These are phyloP conservation scores for Falcunculus frontatus DNA, from an alignment of 2,113 vertebrate genomes.

Conservation along the genomic window DNA sequence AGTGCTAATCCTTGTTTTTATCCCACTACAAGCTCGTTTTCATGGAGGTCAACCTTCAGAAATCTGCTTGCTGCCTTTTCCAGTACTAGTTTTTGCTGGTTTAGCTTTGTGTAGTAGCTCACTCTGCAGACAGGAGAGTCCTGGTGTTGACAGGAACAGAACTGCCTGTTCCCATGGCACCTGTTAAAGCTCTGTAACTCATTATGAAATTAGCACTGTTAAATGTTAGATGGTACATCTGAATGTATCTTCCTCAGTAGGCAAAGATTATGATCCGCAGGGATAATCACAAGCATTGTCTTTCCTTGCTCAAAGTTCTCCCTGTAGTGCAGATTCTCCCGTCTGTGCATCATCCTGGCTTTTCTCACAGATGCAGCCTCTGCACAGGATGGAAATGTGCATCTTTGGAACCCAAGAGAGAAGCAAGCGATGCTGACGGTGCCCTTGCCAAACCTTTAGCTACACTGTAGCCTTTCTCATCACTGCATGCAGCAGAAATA, in stretches of 20 bases:
- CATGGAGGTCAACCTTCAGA: neutral
- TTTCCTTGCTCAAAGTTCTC: neutral
- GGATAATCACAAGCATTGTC: neutral
- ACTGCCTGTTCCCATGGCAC: neutral
- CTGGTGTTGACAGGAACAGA: neutral
- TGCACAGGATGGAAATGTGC: accelerated
- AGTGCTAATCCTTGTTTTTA: neutral
- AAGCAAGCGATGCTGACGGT: accelerated
- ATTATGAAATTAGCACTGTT: neutral
- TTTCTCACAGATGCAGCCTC: accelerated
- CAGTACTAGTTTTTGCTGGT: neutral
- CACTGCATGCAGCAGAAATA: neutral
- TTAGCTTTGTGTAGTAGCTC: neutral
- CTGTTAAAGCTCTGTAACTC: neutral
- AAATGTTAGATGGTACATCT: neutral
- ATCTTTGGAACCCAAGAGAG: neutral
- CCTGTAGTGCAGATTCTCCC: neutral
- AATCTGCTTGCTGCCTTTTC: neutral
- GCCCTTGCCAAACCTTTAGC: neutral
- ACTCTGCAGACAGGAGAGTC: neutral
- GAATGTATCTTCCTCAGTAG: neutral
- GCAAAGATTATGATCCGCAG: neutral
- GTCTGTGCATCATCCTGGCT: accelerated
- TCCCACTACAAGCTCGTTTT: neutral
- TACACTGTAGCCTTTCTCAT: neutral